Evolutionary conservation across 2,113 vertebrate species (phyloP).

Genomic region (Petrocephalus zakoni): DNA sequence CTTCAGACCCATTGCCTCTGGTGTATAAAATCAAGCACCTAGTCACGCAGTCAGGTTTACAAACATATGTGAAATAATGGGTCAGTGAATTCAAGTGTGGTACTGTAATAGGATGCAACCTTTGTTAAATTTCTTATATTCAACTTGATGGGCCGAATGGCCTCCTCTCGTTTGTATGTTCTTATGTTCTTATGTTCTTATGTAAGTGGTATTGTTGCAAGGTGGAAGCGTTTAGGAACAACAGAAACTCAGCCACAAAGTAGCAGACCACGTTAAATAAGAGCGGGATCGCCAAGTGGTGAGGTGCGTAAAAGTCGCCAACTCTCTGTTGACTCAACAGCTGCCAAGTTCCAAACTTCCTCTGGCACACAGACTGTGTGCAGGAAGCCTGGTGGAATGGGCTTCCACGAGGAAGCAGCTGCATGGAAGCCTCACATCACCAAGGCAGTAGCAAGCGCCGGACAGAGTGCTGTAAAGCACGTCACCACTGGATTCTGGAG

Average conservation of each 20-base stretch:
- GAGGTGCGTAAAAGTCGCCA: neutral
- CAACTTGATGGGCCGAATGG: no score
- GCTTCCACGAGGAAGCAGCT: no score
- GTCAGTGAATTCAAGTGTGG: neutral
- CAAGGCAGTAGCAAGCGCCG: no score
- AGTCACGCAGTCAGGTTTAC: neutral
- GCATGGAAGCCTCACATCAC: no score
- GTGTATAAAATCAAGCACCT: neutral
- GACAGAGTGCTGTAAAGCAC: neutral
- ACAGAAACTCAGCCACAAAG: neutral
- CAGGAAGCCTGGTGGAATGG: no score
- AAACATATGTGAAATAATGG: neutral
- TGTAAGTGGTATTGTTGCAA: neutral
- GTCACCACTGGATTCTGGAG: neutral
- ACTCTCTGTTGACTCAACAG: neutral
- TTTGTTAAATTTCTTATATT: neutral
- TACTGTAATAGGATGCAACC: neutral
- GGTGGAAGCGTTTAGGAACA: neutral
- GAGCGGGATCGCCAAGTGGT: neutral
- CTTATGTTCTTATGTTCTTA: no score
- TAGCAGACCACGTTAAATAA: neutral
- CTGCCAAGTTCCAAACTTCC: no score
- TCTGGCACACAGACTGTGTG: no score
- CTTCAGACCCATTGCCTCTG: neutral
- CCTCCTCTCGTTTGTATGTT: no score